Conservation (phyloP, 2,113 vertebrate species). For the Podocnemis expansa region DNA sequence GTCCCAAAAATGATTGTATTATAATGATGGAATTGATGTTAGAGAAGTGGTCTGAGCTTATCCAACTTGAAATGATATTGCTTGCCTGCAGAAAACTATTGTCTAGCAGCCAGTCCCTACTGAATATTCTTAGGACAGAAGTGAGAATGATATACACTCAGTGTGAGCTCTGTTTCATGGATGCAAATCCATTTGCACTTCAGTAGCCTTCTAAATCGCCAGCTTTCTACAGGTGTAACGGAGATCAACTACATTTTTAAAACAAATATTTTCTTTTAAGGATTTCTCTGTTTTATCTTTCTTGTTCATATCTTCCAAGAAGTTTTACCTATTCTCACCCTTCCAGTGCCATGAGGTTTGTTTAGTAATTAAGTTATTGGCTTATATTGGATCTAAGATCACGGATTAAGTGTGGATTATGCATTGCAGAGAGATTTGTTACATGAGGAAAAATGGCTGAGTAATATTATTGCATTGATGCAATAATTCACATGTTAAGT, state of each 20-base stretch:
- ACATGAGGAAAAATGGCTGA: slow-evolving; percentile 41
- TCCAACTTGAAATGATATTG: not conserved
- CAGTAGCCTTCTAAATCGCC: not conserved
- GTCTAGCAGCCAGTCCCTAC: not conserved
- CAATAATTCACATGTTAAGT: slow-evolving; percentile 69
- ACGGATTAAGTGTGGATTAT: slow-evolving; percentile 64
- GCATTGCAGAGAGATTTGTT: slow-evolving; percentile 37
- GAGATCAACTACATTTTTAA: not conserved
- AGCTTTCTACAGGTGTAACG: not conserved
- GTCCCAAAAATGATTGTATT: rapidly evolving
- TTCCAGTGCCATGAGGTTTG: slow-evolving; percentile 12
- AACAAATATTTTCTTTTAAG: not conserved
- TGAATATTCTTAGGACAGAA: not conserved
- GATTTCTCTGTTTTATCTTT: not conserved
- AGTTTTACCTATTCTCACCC: slow-evolving; percentile 10
- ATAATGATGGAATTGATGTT: rapidly evolving
- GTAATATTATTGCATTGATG: slow-evolving; percentile 57
- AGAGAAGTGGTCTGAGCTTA: not conserved
- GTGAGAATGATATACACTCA: not conserved
- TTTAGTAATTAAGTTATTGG: slow-evolving; percentile 53
- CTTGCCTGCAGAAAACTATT: not conserved
- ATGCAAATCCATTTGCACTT: not conserved
- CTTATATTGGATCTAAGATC: not conserved
- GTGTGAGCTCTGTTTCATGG: not conserved
- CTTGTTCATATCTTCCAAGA: not conserved